Evolutionary conservation across 2,113 vertebrate genomes (phyloP).

Genomic region (Thinocorus orbignyianus): DNA sequence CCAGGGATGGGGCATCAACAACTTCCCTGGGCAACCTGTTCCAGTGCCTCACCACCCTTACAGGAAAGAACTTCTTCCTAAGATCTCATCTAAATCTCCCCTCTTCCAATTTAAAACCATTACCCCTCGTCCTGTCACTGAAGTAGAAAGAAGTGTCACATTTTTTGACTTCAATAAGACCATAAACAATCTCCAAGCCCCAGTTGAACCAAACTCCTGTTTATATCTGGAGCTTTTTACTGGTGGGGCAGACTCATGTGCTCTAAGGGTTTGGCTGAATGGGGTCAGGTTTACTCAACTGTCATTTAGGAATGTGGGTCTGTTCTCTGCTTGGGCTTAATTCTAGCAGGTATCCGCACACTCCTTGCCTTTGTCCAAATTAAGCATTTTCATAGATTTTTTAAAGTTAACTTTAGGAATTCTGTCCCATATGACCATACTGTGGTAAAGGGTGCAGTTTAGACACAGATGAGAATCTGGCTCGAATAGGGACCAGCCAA

Average conservation of each 20-base stretch:
- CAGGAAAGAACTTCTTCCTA: too few relatives aligned
- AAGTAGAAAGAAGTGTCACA: not conserved
- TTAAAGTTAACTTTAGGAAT: not conserved
- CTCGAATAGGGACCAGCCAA: not conserved
- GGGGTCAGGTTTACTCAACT: not conserved
- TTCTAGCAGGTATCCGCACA: not conserved
- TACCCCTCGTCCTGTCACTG: too few relatives aligned
- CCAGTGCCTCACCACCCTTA: too few relatives aligned
- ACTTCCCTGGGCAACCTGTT: too few relatives aligned
- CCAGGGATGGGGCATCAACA: too few relatives aligned
- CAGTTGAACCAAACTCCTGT: not conserved
- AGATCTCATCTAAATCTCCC: too few relatives aligned
- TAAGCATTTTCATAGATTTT: not conserved
- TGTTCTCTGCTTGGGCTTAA: not conserved
- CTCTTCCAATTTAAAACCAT: too few relatives aligned
- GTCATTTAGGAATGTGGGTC: not conserved
- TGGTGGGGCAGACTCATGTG: not conserved
- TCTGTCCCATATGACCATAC: not conserved
- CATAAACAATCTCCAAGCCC: not conserved
- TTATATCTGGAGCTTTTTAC: not conserved
- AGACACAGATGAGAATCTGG: not conserved
- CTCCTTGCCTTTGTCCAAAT: not conserved
- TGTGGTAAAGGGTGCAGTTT: not conserved
- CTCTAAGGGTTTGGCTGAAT: not conserved
- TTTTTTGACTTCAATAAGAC: not conserved